These are phyloP conservation scores for Chauna torquata DNA, from an alignment of 2,113 vertebrate species.

Conservation along the genomic window DNA sequence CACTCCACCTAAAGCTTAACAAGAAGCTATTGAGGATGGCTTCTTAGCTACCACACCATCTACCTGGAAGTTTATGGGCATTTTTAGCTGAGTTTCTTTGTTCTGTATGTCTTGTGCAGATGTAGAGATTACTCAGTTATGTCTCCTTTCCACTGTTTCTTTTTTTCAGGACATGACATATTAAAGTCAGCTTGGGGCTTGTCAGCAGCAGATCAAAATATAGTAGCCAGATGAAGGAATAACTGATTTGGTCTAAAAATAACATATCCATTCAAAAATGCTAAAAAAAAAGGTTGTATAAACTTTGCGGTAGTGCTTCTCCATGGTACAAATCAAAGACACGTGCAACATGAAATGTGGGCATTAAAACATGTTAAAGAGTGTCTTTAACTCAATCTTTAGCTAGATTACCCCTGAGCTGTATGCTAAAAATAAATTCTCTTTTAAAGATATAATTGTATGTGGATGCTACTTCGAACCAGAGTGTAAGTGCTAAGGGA, in stretches of 20 bases:
- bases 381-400: neutral
- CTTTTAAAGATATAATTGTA: neutral
- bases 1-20: neutral
- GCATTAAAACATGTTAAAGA: neutral
- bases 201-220: constrained; percentile 38
- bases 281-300: neutral
- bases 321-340: neutral
- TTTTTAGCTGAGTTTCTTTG: neutral
- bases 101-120: neutral
- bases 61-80: neutral
- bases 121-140: neutral
- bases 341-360: neutral
- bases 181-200: neutral
- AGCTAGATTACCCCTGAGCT: neutral
- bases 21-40: neutral
- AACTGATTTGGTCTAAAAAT: constrained; percentile 19
- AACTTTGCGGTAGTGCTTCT: neutral
- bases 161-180: neutral
- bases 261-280: neutral
- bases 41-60: neutral
- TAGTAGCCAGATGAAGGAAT: neutral
- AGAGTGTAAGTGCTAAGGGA: neutral
- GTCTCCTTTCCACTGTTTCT: neutral
- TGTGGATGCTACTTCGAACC: constrained; percentile 1
- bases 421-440: constrained; percentile 25